These are phyloP conservation scores for Ephydatia muelleri DNA, from an alignment of 37 sponge, comb jelly and placozoan genomes.

Conservation along the genomic window DNA sequence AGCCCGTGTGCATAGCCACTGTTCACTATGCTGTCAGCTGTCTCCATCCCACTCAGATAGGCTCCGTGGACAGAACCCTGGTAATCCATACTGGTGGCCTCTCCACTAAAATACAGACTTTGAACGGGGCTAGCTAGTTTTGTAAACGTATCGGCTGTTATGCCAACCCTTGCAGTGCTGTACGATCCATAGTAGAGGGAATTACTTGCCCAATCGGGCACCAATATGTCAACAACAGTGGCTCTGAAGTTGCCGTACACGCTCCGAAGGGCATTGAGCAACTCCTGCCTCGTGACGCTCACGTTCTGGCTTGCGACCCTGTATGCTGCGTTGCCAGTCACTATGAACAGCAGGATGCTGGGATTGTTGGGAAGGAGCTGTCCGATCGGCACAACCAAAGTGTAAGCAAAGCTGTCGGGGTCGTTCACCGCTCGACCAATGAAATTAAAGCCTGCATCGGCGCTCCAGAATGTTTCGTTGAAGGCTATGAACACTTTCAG, in stretches of 20 bases:
- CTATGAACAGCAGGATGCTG: conserved; percentile 17
- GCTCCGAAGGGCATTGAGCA: conserved; percentile 39
- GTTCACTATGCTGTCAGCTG: conserved; percentile 36
- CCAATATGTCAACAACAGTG: conserved; percentile 18
- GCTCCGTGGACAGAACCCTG: conserved; percentile 66
- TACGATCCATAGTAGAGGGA: conserved; percentile 55
- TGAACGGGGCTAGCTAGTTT: conserved; percentile 23
- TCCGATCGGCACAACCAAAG: conserved; percentile 13
- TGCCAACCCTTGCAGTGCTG: conserved; percentile 15
- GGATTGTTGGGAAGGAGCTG: conserved; percentile 16
- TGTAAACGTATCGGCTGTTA: not conserved
- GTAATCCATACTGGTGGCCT: conserved; percentile 27
- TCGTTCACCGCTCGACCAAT: conserved; percentile 8
- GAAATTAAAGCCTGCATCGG: not conserved
- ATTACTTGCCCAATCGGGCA: conserved; percentile 48
- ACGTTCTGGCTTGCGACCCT: conserved; percentile 14
- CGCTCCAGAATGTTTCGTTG: conserved; percentile 65
- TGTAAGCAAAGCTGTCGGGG: too few species aligned
- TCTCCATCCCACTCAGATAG: conserved; percentile 57
- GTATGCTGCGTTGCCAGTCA: conserved; percentile 37
- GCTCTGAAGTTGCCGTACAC: conserved; percentile 34
- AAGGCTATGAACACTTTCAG: conserved; percentile 51
- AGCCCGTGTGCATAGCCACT: too few species aligned
- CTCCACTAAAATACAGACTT: conserved; percentile 64
- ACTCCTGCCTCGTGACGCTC: conserved; percentile 21